Evolutionary conservation across 2,797 vertebrate genomes (phyloP).

Genomic region (Tarsius wallacei): DNA sequence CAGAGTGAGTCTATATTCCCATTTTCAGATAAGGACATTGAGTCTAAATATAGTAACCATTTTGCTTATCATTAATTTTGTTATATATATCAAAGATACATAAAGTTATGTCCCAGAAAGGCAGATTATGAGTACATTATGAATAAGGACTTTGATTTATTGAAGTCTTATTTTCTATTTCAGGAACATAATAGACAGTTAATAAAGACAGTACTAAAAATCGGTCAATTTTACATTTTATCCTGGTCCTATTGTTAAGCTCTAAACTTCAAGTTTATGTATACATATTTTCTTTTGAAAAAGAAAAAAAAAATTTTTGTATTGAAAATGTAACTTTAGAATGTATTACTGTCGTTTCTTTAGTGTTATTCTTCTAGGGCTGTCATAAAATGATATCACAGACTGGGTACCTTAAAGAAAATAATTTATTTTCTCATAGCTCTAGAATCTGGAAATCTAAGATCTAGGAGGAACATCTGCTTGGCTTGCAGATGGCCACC

Average conservation of each 20-base stretch:
- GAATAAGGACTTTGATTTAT: background rate
- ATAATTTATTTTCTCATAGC: background rate
- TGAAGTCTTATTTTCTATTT: background rate
- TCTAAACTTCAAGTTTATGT: background rate
- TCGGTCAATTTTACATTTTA: background rate
- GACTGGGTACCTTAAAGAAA: background rate
- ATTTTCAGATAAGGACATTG: background rate
- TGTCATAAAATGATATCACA: background rate
- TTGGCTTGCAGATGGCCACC: background rate
- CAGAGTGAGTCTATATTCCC: background rate
- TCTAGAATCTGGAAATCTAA: background rate
- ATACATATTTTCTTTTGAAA: background rate
- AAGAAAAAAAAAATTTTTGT: background rate
- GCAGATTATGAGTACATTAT: background rate
- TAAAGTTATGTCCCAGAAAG: background rate
- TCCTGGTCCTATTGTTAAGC: background rate
- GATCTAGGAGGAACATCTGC: background rate
- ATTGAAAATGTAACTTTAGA: background rate
- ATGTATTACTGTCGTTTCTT: background rate
- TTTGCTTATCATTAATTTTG: background rate
- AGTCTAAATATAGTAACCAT: background rate
- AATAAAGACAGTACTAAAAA: background rate
- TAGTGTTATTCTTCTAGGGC: background rate
- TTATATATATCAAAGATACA: background rate
- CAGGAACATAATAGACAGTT: background rate